phyloP scores from a whole-genome alignment of 1,140 invertebrate species.

The Aphelinus certus region DNA sequence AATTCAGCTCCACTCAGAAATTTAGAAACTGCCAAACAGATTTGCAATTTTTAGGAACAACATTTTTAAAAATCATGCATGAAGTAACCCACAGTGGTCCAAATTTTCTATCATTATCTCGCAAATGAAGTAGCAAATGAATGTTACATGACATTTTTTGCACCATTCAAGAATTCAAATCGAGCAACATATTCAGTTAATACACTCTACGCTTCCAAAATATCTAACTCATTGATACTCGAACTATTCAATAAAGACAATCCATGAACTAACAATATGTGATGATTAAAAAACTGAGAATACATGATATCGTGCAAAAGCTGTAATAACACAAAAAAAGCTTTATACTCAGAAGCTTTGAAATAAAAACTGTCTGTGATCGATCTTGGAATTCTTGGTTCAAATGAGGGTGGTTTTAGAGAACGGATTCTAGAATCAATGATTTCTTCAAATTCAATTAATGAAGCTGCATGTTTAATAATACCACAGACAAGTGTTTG shows the following conservation, averaged over 20 bases:
- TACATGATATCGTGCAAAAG: neutral
- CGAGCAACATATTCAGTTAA: constrained; percentile 5
- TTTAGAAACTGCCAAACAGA: neutral
- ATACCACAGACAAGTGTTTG: too few relatives aligned
- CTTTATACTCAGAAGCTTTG: neutral
- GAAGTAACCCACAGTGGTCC: constrained; percentile 8
- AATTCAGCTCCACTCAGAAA: neutral
- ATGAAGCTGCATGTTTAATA: neutral
- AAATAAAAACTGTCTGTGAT: constrained; percentile 10
- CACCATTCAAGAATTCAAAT: constrained; percentile 37
- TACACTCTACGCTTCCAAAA: neutral
- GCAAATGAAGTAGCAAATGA: constrained; percentile 43
- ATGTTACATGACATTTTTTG: constrained; percentile 38
- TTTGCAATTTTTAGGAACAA: constrained; percentile 29
- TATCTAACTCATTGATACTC: neutral
- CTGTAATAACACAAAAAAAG: neutral
- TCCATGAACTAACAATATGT: neutral
- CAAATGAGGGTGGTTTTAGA: neutral
- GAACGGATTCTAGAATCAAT: neutral
- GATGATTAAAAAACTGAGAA: neutral
- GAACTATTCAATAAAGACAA: neutral
- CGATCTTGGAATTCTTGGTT: neutral
- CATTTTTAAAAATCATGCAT: constrained; percentile 42
- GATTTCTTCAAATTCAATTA: too few relatives aligned
- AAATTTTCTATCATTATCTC: constrained; percentile 31